Base-by-base conservation (phyloP, 2,113 vertebrate species). In the Xerus inauris region DNA sequence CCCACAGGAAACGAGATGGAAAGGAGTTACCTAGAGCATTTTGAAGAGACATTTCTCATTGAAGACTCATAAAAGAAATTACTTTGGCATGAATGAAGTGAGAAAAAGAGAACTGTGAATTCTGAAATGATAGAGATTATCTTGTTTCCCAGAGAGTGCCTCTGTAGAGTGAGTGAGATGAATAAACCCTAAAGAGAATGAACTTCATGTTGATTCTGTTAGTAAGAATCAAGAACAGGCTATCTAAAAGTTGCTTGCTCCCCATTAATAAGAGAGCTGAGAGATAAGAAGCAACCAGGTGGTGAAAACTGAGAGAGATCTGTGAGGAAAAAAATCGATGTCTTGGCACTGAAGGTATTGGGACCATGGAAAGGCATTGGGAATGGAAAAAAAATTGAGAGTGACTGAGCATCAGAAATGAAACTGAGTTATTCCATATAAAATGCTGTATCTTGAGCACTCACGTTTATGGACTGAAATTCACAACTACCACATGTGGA, bases 381-480 rank as follows among this genome's bases (percentile, higher is more conserved):
- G 28, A 45, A 40, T 64, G 9, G n/a, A 45, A 57, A 24, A 45
- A 89, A 90, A 71, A 1, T n/a, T 89, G 32, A 26, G 38, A 75
- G 14, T 69, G 28, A 90, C 26, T 40, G 38, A 73, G 24, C 81
- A 83, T 83, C 32, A 94, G 77, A 95, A 92, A 90, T 87, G 64
- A 93, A 51, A 80, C 2, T 72, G 42, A 87, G 35, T 35, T 65
- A 59, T 16, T 45, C 32, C 54, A 86, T 65, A 85, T 51, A 59
- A 89, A 65, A 14, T 64, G 26, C 5, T 93, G 35, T 81, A 88
- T 86, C 20, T 51, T 91, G 73, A 93, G 12, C 24, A 64, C 8
- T 64, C 54, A 75, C 40, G 28, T 47, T 89, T 86, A 28, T 81
- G 3, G 32, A 62, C 42, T 89, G 79, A 73, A 47, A 86, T 82